Conservation (phyloP, 2,797 vertebrate species). For the Labroides dimidiatus region DNA sequence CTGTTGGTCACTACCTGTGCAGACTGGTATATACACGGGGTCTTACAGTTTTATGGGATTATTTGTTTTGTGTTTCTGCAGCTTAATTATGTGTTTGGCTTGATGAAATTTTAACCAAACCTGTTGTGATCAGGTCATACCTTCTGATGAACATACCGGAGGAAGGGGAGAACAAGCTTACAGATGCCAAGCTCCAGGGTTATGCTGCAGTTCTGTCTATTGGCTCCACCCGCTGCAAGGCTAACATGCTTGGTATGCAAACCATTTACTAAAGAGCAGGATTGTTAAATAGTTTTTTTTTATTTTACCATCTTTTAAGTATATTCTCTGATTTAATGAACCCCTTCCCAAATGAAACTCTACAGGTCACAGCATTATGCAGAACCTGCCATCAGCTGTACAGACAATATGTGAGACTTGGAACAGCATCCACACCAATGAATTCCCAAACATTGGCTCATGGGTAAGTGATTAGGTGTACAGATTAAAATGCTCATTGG, state of each 20-base stretch:
- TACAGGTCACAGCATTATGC: constrained; percentile 91
- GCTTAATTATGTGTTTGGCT: neutral
- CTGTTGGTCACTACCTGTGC: neutral
- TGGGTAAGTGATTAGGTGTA: constrained; percentile 86
- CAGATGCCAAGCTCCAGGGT: constrained; percentile 91
- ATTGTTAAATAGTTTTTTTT: neutral
- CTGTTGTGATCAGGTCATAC: constrained; percentile 87
- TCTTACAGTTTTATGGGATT: too few species aligned
- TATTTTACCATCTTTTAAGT: neutral
- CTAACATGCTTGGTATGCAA: constrained; percentile 91
- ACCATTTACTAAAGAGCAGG: neutral
- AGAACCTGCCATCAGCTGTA: constrained; percentile 93
- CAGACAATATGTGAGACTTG: constrained; percentile 95
- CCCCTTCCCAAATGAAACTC: constrained; percentile 16
- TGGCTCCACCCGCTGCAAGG: constrained; percentile 94
- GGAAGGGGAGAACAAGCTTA: constrained; percentile 90
- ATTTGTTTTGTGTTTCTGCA: too few species aligned
- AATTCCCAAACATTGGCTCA: constrained; percentile 98
- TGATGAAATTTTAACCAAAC: constrained; percentile 8
- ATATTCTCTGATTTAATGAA: constrained; percentile 11
- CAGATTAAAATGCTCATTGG: too few species aligned
- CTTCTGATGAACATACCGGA: constrained; percentile 93
- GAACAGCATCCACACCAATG: constrained; percentile 96
- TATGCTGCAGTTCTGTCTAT: constrained; percentile 95
- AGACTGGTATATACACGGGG: neutral